Evolutionary conservation across 2,888 invertebrate genomes (phyloP).

Genomic region (Dorcus hopei): DNA sequence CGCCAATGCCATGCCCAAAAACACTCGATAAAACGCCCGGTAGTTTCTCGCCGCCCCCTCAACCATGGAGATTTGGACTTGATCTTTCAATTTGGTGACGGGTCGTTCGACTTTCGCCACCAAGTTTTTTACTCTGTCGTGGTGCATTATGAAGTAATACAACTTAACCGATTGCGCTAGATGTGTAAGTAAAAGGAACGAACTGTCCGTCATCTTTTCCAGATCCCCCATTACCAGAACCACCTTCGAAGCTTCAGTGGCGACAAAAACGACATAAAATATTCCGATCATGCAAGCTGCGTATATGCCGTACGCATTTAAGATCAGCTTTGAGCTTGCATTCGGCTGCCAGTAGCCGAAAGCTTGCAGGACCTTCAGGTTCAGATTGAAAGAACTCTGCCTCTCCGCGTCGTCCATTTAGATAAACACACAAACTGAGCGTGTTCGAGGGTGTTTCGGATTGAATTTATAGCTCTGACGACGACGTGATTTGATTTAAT

Average conservation of each 20-base stretch:
- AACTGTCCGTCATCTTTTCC: slow-evolving; percentile 31
- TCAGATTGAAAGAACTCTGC: neutral
- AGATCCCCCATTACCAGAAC: slow-evolving; percentile 46
- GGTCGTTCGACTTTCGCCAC: slow-evolving; percentile 22
- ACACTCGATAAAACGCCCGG: slow-evolving; percentile 29
- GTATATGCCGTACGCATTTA: slow-evolving; percentile 3
- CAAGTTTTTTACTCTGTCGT: slow-evolving; percentile 20
- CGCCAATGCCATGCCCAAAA: slow-evolving; percentile 29
- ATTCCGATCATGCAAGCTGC: slow-evolving; percentile 16
- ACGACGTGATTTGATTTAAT: neutral
- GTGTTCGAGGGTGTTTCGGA: neutral
- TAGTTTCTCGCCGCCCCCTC: slow-evolving; percentile 27
- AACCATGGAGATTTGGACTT: slow-evolving; percentile 28
- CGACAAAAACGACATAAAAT: slow-evolving; percentile 47
- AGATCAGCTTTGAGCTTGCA: neutral
- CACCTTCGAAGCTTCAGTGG: slow-evolving; percentile 52
- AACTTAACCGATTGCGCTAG: slow-evolving; percentile 19
- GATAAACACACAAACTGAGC: too few species aligned
- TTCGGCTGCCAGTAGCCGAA: neutral
- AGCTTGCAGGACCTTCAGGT: neutral
- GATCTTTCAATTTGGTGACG: slow-evolving; percentile 32
- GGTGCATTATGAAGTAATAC: slow-evolving; percentile 7
- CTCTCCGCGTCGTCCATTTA: too few species aligned
- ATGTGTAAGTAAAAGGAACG: slow-evolving; percentile 37
- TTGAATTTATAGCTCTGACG: neutral